These are phyloP conservation scores for Mus spicilegus DNA, from an alignment of 2,113 vertebrate species.

Conservation along the genomic window DNA sequence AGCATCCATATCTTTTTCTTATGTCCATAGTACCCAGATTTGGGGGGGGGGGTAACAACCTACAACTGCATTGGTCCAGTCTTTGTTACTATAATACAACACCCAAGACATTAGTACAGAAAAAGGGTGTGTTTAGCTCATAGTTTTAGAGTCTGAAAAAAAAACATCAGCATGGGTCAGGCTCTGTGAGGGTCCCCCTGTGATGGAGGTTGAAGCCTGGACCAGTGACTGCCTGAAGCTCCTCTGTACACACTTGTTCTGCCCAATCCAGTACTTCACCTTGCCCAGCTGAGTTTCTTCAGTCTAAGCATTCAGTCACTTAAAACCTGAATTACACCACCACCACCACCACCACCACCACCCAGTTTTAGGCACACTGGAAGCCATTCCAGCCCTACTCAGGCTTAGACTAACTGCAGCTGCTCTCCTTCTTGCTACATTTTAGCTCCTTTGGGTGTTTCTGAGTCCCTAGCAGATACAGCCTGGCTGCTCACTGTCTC, in stretches of 20 bases:
- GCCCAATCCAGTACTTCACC: not conserved
- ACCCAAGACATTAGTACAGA: not conserved
- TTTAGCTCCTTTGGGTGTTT: not conserved
- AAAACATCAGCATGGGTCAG: no score
- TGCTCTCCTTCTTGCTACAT: not conserved
- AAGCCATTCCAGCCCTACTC: not conserved
- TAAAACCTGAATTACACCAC: not conserved
- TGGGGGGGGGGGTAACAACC: no score
- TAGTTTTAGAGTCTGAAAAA: not conserved
- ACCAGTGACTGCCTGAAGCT: not conserved
- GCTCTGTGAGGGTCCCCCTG: not conserved
- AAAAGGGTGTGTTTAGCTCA: not conserved
- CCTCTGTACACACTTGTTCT: not conserved
- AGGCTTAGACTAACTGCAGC: not conserved
- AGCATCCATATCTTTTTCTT: not conserved
- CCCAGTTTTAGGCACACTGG: not conserved
- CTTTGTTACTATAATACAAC: not conserved
- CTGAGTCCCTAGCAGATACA: not conserved
- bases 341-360: no score
- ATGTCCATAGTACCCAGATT: not conserved
- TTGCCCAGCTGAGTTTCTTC: not conserved
- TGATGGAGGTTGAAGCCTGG: not conserved
- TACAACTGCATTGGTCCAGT: not conserved
- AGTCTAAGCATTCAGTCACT: not conserved
- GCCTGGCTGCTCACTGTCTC: not conserved